Conservation (phyloP, 2,888 invertebrate genomes). For the Parapristionchus giblindavisi region DNA sequence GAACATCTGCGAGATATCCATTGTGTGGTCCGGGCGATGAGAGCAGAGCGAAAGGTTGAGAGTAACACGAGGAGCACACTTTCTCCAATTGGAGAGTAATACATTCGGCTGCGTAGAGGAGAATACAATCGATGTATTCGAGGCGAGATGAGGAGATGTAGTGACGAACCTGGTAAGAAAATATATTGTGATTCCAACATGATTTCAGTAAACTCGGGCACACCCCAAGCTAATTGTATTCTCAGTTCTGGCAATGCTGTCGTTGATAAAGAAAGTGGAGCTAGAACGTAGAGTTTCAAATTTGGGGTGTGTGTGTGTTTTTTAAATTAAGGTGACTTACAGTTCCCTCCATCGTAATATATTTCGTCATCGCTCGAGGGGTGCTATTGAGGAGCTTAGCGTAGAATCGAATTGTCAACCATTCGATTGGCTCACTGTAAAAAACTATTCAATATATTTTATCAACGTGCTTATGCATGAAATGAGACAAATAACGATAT, state of each 20-base stretch:
- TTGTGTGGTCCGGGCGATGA: background rate
- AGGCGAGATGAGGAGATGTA: conserved; percentile 25
- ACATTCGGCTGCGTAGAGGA: background rate
- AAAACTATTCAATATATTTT: background rate
- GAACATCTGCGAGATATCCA: conserved; percentile 1
- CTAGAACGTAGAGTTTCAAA: background rate
- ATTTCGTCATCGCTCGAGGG: background rate
- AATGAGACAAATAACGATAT: too few species aligned
- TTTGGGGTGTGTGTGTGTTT: background rate
- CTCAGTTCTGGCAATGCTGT: background rate
- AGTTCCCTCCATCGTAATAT: conserved; percentile 5
- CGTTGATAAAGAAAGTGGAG: background rate
- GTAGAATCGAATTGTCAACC: conserved; percentile 26
- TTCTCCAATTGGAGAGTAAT: background rate
- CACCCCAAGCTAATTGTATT: background rate
- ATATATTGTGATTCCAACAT: background rate
- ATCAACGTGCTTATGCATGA: too few species aligned
- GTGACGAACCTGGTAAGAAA: conserved; percentile 21
- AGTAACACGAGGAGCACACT: conserved; percentile 25
- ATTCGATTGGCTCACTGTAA: conserved; percentile 17
- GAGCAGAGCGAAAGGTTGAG: background rate
- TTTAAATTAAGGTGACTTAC: background rate
- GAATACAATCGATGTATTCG: conserved; percentile 7
- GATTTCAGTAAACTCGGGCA: background rate
- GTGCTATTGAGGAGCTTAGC: background rate